Base-by-base conservation (phyloP, 1,140 invertebrate genomes). In the Ceratosolen fusciceps region DNA sequence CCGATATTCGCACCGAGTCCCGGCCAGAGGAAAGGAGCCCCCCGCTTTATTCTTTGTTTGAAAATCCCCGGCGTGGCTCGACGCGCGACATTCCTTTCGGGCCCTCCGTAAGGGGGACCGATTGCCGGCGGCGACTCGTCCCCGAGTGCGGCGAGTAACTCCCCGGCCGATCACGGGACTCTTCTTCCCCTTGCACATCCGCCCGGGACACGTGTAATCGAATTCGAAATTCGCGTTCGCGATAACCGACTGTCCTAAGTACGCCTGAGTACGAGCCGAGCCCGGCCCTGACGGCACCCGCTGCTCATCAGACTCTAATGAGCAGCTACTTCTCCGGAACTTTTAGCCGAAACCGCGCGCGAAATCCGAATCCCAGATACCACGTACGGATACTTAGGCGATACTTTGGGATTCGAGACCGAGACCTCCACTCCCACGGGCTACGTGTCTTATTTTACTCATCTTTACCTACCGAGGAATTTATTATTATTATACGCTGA, bases 1-100 rank as follows among this genome's bases (percentile, higher is more conserved):
- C 39, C 39, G 73, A 74, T 74, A 65, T 37, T 58, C 16, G 58
- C 24, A 37, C 47, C 39, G 54, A 37, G 34, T 65, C 4, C 31
- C 21, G 10, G 73, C 71, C 47, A 21, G 21, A 49, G 54, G 31
- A 54, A 9, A 24, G 4, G 26, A 24, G 56, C 3, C 5, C 16
- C 16, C 9, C 1, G 49, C 31, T n/a, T n/a, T n/a, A 65, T 39
- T 49, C 49, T 77, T 68, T 77, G 70, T 77, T 58, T 77, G 75
- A 70, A 77, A 77, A 77, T 77, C 52, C 21, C 47, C 56, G 7
- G 47, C 29, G 8, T 68, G 21, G n/a, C 58, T 67, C 10, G 58
- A n/a, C 43, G 19, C 58, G 16, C 5, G 67, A 49, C 26, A 70
- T 70, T 49, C 67, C 67, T 49, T 70, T 70, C 49, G 49, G 3